Evolutionary conservation across 2,113 vertebrate genomes (phyloP).

Genomic region (Gulo gulo): DNA sequence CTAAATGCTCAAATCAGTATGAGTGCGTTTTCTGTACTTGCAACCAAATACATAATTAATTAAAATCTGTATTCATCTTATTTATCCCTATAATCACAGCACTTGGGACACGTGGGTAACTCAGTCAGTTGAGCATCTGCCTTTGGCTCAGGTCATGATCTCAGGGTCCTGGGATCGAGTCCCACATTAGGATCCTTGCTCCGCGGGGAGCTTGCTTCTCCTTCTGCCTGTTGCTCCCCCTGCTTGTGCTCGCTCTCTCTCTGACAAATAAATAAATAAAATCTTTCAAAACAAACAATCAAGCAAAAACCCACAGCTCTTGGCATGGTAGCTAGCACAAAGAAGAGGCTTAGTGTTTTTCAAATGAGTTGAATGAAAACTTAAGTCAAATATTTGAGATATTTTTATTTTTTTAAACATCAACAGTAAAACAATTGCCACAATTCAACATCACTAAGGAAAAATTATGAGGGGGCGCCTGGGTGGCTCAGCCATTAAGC

Average conservation of each 20-base stretch:
- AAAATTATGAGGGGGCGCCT: neutral
- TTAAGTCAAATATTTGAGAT: neutral
- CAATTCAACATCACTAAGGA: neutral
- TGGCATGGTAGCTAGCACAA: neutral
- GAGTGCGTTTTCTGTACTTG: neutral
- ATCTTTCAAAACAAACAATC: too few species aligned
- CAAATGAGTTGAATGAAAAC: slow-evolving; percentile 25
- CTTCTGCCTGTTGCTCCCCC: too few species aligned
- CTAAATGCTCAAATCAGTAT: neutral
- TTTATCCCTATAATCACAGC: neutral
- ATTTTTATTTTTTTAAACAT: neutral
- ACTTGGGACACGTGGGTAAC: neutral
- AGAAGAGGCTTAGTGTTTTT: neutral
- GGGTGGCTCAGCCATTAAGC: too few species aligned
- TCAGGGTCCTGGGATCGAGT: too few species aligned
- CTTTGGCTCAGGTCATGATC: too few species aligned
- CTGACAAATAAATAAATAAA: too few species aligned
- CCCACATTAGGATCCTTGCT: too few species aligned
- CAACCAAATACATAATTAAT: neutral
- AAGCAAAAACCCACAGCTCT: neutral
- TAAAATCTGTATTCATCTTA: neutral
- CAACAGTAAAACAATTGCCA: neutral
- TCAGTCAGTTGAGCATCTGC: too few species aligned
- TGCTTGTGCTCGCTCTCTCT: too few species aligned
- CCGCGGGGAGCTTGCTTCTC: too few species aligned